Base-by-base conservation (phyloP, 1,140 invertebrate genomes). In the Bombus impatiens region DNA sequence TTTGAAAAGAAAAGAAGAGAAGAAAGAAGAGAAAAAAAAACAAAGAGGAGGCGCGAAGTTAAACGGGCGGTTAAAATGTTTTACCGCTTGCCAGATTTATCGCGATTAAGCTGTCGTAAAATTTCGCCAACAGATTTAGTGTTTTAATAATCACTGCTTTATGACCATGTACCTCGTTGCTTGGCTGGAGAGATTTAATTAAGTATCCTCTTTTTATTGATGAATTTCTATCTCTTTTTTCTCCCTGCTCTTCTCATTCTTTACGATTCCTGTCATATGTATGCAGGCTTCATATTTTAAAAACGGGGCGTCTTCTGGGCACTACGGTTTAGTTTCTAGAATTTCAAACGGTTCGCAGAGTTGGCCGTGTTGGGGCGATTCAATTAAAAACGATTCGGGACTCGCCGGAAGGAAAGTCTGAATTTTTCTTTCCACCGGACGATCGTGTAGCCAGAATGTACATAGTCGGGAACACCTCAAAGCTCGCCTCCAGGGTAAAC, bases 401-500 rank as follows among this genome's bases (percentile, higher is more conserved):
- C 3, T n/a, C 37, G 18, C 35, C 67, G 47, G 22, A 79, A 79
- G 53, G 53, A 75, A 22, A 25, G 42, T 13, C 35, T 8, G 13
- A 57, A 57, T 70, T 78, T 85, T 85, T 80, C 83, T 80, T 80
- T 85, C 67, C 22, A 13, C 22, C 57, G 25, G 15, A 37, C 59
- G 37, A 47, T 76, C 37, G 32, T 10, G 40, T 3, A 59, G 15
- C 28, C 12, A 9, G 9, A 57, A 57, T 81, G 84, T 86, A 86
- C 84, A 86, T 77, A 37, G 59, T 25, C 42, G 42, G 22, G 12
- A n/a, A 40, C 47, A 62, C 77, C 78, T 86, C 84, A 82, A 86
- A 86, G 84, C 68, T 18, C 47, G 71, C 70, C 75, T 28, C 70
- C 62, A 59, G 82, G 85, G 87, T 91, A 87, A 90, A 90, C 92